phyloP scores from a whole-genome alignment of 1,140 invertebrate species.

The Anastrepha obliqua region DNA sequence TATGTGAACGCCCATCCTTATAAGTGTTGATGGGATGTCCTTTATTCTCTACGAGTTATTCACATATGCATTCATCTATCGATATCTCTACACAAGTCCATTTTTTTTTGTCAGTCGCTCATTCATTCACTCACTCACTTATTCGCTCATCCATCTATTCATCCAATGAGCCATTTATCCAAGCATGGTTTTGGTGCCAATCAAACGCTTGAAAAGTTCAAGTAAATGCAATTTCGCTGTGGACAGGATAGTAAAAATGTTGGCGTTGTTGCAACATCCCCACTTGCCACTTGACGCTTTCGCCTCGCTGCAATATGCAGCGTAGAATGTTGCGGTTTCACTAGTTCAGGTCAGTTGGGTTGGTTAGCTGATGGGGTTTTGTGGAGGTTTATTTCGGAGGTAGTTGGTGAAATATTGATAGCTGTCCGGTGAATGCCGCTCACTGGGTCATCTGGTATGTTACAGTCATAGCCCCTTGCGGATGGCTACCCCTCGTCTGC shows the following conservation, averaged over 20 bases:
- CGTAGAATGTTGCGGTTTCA: background rate
- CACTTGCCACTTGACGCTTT: background rate
- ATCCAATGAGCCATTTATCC: slow-evolving; percentile 32
- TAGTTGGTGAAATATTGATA: slow-evolving; percentile 34
- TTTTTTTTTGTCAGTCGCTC: slow-evolving; percentile 13
- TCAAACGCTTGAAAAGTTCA: slow-evolving; percentile 53
- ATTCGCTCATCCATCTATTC: slow-evolving; percentile 17
- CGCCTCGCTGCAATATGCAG: background rate
- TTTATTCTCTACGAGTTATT: background rate
- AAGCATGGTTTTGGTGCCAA: slow-evolving; percentile 30
- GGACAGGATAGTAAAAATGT: slow-evolving; percentile 39
- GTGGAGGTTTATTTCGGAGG: background rate
- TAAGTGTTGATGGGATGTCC: background rate
- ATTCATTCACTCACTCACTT: slow-evolving; percentile 15
- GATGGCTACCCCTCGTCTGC: background rate
- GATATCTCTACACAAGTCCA: slow-evolving; percentile 5
- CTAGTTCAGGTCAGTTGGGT: slow-evolving; percentile 3
- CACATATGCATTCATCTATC: slow-evolving; percentile 25
- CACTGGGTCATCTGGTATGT: background rate
- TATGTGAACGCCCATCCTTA: background rate
- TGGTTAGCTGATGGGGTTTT: background rate
- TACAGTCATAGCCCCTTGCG: background rate
- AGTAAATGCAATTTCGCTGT: slow-evolving; percentile 50
- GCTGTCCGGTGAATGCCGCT: background rate
- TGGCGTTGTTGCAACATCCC: slow-evolving; percentile 14